Evolutionary conservation across 2,113 vertebrate species (phyloP), one percentile per base, ranked within the genome.

Genomic region (Tympanuchus pallidicinctus): DNA sequence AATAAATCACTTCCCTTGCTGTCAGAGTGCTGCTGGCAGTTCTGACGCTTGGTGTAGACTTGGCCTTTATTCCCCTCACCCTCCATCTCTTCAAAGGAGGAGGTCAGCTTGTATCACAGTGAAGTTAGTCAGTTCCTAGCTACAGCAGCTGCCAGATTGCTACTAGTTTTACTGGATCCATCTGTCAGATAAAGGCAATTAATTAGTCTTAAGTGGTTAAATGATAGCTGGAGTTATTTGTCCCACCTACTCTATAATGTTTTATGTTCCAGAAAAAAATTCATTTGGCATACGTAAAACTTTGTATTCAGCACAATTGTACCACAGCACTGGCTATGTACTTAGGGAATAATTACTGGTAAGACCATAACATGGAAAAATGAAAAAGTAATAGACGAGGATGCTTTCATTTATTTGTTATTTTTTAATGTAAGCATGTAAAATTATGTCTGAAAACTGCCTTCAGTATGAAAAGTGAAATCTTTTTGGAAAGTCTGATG

Each of bases 151-250:
- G 91, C 73, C 67, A 56, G 67, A 52, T 92, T 54, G 69, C 63
- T 72, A 70, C 86, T 54, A 50, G 20, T 77, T 92, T 87, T 86
- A 82, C 57, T 90, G 86, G 25, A 86, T 81, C 70, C 94, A 94
- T 87, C 77, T 94, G 72, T 61, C 61, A 93, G 90, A 88, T 21
- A 83, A 43, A 69, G 80, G 59, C 72, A 88, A 81, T 97, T 91
- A 96, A 96, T 97, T 83, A 95, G 59, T 71, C n/a, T 43, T 86
- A 96, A 96, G 74, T 81, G 43, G 86, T 74, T 93, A 84, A 88
- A 80, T 94, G 91, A 94, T 84, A 95, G 79, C 57, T 70, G 38
- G 34, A 79, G 67, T 69, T 1, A n/a, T 54, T 81, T 73, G 20
- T 90, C 66, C 32, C 80, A 82, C n/a, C 81, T 91, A 63, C 21